Conservation (phyloP, 64 coral and sea anemone species). For the Hydrozoanthus tunicans region DNA sequence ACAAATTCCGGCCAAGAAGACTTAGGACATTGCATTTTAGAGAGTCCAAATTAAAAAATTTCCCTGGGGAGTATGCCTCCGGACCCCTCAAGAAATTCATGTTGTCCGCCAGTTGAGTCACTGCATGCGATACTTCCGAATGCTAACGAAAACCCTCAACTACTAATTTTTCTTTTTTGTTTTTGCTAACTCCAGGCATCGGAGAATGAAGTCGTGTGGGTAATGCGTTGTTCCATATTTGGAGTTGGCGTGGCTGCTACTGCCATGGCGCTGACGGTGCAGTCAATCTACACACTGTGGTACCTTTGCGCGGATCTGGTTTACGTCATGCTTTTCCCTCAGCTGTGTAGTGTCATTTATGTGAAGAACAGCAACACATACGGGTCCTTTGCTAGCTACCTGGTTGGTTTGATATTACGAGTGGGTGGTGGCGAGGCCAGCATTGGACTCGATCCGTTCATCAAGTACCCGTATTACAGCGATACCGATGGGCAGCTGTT, state of each 20-base stretch:
- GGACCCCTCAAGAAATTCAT: no score
- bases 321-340: conserved; percentile 95
- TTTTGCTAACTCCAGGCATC: conserved; percentile 41
- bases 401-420: conserved; percentile 78
- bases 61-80: no score
- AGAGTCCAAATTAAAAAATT: no score
- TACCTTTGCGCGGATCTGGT: conserved; percentile 74
- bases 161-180: not conserved
- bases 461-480: conserved; percentile 81
- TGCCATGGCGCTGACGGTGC: conserved; percentile 40
- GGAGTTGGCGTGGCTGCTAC: conserved; percentile 54
- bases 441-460: conserved; percentile 66
- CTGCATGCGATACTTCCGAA: no score
- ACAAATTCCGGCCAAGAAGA: no score
- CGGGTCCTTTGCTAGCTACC: conserved; percentile 77
- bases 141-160: no score
- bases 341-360: conserved; percentile 91
- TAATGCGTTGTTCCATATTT: conserved; percentile 69
- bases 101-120: no score
- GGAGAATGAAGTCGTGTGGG: conserved; percentile 62
- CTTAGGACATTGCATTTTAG: no score
- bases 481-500: conserved; percentile 67
- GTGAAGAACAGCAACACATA: conserved; percentile 84
- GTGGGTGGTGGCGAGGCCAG: conserved; percentile 71
- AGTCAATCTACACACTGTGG: conserved; percentile 62